Conservation (phyloP, 2,888 invertebrate species). For the Carterocephalus palaemon region DNA sequence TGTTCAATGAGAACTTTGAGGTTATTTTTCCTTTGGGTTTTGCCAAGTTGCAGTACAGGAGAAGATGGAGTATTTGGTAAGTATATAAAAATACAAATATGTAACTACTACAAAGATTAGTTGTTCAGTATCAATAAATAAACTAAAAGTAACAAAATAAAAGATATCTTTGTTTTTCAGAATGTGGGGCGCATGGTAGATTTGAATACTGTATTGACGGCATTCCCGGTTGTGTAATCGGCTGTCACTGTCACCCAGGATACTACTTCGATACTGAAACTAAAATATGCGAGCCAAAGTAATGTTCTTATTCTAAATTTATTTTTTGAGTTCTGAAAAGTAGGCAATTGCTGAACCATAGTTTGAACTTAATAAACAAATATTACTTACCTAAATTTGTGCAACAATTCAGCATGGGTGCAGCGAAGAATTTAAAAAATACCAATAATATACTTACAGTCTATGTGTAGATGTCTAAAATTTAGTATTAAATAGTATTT, state of each 20-base stretch:
- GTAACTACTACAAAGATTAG: too few relatives aligned
- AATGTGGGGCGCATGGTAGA: slow-evolving; percentile 65
- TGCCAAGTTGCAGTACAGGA: slow-evolving; percentile 1
- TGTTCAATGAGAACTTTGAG: slow-evolving; percentile 4
- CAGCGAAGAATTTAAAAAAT: too few relatives aligned
- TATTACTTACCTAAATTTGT: too few relatives aligned
- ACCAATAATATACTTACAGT: too few relatives aligned
- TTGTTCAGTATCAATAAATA: too few relatives aligned
- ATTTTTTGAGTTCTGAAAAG: too few relatives aligned
- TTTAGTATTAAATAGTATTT: too few relatives aligned
- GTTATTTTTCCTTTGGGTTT: slow-evolving; percentile 7
- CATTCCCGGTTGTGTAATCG: slow-evolving; percentile 64
- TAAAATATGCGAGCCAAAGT: slow-evolving; percentile 72
- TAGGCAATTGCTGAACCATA: too few relatives aligned
- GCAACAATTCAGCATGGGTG: too few relatives aligned
- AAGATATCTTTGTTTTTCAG: slow-evolving; percentile 38
- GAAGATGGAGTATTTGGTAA: slow-evolving; percentile 29
- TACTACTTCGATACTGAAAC: slow-evolving; percentile 68
- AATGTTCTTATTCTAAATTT: too few relatives aligned
- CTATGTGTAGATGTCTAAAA: too few relatives aligned
- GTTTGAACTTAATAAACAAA: too few relatives aligned
- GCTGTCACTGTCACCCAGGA: slow-evolving; percentile 70
- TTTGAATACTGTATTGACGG: slow-evolving; percentile 70
- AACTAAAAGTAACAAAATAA: neutral
- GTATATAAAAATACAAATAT: neutral